These are phyloP conservation scores for Mormyrops boulengeri DNA, from an alignment of 2,797 vertebrate species.

Conservation along the genomic window DNA sequence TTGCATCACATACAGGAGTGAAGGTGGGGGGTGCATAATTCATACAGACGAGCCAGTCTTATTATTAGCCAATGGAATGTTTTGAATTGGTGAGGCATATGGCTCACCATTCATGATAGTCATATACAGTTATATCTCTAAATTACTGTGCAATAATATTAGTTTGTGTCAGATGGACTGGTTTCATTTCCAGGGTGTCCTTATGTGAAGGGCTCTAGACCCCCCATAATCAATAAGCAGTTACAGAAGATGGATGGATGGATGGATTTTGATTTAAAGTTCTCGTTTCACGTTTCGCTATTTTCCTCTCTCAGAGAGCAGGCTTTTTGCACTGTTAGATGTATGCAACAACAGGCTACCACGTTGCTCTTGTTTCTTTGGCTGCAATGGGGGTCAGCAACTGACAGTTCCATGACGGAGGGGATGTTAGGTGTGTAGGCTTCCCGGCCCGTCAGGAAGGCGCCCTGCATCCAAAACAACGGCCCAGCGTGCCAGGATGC, in stretches of 20 bases:
- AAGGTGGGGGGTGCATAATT: background rate
- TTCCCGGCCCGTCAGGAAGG: background rate
- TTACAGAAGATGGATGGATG: background rate
- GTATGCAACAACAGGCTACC: background rate
- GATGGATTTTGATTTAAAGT: background rate
- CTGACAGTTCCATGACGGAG: background rate
- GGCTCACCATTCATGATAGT: background rate
- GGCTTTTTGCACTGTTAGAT: background rate
- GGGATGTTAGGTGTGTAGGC: background rate
- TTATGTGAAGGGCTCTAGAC: background rate
- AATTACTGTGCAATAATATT: background rate
- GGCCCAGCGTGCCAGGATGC: slow-evolving; percentile 44
- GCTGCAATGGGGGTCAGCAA: background rate
- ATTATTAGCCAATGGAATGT: background rate
- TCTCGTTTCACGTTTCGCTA: background rate
- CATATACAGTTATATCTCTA: background rate
- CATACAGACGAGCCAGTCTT: background rate
- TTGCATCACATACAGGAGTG: background rate
- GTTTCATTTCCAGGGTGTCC: background rate
- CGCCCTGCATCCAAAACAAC: background rate
- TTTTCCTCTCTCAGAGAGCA: background rate
- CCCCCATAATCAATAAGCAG: background rate
- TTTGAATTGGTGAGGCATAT: background rate
- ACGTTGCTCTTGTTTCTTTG: background rate
- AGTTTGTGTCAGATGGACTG: background rate